Evolutionary conservation across 1,140 invertebrate species (phyloP), one percentile per base, ranked within the genome.

Genomic region (Drosophila tristis): DNA sequence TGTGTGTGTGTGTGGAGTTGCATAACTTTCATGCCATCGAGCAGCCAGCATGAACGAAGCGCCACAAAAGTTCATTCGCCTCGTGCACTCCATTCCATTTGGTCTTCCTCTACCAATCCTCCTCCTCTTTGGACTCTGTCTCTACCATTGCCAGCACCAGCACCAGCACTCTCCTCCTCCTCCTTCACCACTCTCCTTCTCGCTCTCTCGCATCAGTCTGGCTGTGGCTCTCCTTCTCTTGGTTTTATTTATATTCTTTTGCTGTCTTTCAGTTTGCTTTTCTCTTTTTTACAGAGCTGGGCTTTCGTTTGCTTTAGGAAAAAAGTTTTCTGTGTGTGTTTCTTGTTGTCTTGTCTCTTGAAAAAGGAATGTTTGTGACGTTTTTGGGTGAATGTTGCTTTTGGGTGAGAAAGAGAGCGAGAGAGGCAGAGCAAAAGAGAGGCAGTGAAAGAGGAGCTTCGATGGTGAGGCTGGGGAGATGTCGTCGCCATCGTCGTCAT

Each of bases 41-140:
- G 72, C 80, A 76, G 80, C 49, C 80, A 85, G 73, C 82, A 73
- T 60, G 78, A 64, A 74, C 65, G 47, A 60, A 78, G 86, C 66
- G 79, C 82, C 75, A 66, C 73, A 73, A 85, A 87, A 90, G 87
- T 90, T 90, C 87, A 90, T 90, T 90, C 87, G 87, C 87, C 87
- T 90, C 80, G 79, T 90, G 87, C 87, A 90, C 87, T 90, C 87
- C 77, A 90, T 80, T 84, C 78, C 58, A 35, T 25, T 60, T 49
- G 43, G 48, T 43, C 72, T 57, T 56, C 29, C 50, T 16, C 23
- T 31, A 44, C 50, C 50, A 29, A 60, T 66, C 71, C 20, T 15
- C 56, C 49, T 25, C 35, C 29, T 42, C 23, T 47, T 31, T 59
- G 7, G 11, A 13, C 25, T 29, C 56, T 35, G n/a, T 11, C 43